Conservation (phyloP, 2,888 invertebrate species). For the Morpho achilles region DNA sequence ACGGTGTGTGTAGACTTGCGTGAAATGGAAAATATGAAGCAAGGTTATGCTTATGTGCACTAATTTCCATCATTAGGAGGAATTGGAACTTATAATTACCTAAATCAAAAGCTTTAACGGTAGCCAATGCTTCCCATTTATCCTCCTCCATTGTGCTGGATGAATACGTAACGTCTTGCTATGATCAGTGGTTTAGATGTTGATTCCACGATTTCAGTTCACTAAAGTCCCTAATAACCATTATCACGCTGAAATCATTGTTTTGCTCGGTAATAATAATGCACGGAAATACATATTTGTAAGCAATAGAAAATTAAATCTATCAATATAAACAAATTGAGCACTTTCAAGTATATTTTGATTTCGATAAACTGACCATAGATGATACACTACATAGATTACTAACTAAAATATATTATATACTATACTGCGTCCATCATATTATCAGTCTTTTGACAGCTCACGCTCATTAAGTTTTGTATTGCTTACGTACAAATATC, state of each 20-base stretch:
- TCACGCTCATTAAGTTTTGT: too few species aligned
- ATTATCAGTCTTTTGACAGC: too few species aligned
- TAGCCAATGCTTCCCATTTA: conserved; percentile 67
- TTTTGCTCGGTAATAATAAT: background rate
- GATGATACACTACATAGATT: too few species aligned
- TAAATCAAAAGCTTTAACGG: conserved; percentile 68
- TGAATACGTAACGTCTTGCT: conserved; percentile 9
- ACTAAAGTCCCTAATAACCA: conserved; percentile 44
- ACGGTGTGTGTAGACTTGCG: too few species aligned
- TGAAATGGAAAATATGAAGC: background rate
- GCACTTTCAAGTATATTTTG: background rate
- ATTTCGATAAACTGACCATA: background rate
- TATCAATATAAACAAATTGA: background rate
- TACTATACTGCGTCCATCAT: too few species aligned
- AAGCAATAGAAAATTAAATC: background rate
- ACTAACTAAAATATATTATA: too few species aligned
- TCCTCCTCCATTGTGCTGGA: conserved; percentile 49
- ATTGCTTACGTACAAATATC: too few species aligned
- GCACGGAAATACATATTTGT: conserved; percentile 10
- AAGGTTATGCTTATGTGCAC: conserved; percentile 19
- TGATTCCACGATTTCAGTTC: conserved; percentile 54
- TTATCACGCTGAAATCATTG: conserved; percentile 33
- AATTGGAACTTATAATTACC: conserved; percentile 37
- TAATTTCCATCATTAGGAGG: background rate
- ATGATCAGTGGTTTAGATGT: conserved; percentile 32